A percentile compares a stretch with the other conserved stretches of the same genome.
These are phyloP conservation scores for Papilio glaucus DNA, from an alignment of 1,140 invertebrate genomes.

Conservation along the genomic window DNA sequence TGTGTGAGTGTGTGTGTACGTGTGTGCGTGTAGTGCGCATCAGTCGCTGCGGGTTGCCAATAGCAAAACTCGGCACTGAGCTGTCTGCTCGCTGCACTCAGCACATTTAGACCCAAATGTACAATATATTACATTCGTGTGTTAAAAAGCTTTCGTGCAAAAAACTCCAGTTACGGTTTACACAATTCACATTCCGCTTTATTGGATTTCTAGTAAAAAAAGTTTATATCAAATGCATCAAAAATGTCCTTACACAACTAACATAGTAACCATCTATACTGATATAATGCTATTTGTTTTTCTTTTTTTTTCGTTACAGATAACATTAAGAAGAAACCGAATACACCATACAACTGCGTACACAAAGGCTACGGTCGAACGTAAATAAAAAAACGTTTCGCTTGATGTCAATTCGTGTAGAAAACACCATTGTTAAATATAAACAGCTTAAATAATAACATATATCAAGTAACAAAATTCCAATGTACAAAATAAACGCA, in stretches of 20 bases:
- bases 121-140: constrained; percentile 83
- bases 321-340: constrained; percentile 75
- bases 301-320: constrained; percentile 69
- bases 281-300: constrained; percentile 74
- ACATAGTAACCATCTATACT: constrained; percentile 76
- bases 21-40: constrained; percentile 45
- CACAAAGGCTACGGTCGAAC: constrained; percentile 71
- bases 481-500: constrained; percentile 81
- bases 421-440: constrained; percentile 77
- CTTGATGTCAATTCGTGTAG: constrained; percentile 71
- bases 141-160: constrained; percentile 78
- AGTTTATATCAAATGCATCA: constrained; percentile 83
- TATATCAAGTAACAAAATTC: constrained; percentile 74
- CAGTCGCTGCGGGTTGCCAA: constrained; percentile 67
- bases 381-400: constrained; percentile 63
- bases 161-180: constrained; percentile 76
- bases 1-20: constrained; percentile 55
- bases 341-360: constrained; percentile 75
- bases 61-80: constrained; percentile 79
- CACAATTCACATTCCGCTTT: constrained; percentile 75
- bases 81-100: constrained; percentile 79
- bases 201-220: constrained; percentile 81
- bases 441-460: constrained; percentile 81
- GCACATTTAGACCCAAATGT: constrained; percentile 83
- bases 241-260: constrained; percentile 83